phyloP scores from a whole-genome alignment of 2,113 vertebrate species.

The Merops nubicus region DNA sequence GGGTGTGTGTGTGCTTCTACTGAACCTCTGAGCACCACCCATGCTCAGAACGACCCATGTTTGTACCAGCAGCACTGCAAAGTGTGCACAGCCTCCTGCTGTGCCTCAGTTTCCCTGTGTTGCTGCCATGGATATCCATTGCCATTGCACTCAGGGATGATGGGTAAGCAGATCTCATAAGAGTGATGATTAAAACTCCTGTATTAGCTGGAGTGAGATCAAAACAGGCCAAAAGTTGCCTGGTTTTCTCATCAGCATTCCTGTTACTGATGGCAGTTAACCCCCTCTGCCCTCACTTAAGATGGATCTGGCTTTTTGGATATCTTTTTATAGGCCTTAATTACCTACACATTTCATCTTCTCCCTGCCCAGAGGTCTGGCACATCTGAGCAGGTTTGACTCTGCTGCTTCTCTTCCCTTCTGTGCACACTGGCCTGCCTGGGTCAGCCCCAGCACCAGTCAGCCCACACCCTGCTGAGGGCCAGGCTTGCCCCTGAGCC shows the following conservation, averaged over 20 bases:
- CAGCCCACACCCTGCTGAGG: neutral
- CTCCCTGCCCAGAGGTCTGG: neutral
- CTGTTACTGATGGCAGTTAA: neutral
- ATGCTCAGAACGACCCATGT: fast-evolving
- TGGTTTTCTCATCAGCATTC: neutral
- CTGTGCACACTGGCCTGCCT: neutral
- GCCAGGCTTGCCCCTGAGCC: neutral
- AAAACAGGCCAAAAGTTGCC: neutral
- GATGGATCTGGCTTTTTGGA: neutral
- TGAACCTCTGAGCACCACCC: neutral
- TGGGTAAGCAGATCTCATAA: neutral
- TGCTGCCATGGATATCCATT: neutral
- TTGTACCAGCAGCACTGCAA: neutral
- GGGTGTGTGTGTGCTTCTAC: neutral
- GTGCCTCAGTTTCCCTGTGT: neutral
- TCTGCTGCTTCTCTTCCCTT: neutral
- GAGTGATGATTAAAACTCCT: neutral
- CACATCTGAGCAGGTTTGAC: neutral
- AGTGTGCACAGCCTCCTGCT: neutral
- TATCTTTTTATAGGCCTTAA: neutral
- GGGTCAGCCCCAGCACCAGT: neutral
- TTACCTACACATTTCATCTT: neutral
- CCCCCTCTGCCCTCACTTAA: neutral
- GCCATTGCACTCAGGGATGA: neutral
- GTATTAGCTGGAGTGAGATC: neutral